A percentile compares a stretch with the other conserved stretches of the same genome.
phyloP scores from a whole-genome alignment of 1,140 invertebrate species.

The Ceratosolen fusciceps region DNA sequence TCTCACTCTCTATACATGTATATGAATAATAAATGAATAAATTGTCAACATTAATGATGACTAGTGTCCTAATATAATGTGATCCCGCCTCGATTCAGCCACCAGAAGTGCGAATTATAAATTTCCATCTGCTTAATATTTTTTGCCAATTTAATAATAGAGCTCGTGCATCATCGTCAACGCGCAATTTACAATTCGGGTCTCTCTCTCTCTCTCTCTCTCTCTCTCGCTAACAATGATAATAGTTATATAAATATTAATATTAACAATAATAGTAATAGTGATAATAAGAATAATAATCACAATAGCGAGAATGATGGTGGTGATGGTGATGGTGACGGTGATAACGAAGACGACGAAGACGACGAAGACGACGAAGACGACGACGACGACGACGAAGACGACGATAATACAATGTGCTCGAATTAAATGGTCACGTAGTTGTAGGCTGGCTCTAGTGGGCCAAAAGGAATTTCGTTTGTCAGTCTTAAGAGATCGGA shows the following conservation, averaged over 20 bases:
- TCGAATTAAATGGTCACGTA: conserved; percentile 2
- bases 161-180: background rate
- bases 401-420: background rate
- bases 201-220: too few relatives aligned
- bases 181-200: background rate
- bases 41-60: background rate
- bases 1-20: too few relatives aligned
- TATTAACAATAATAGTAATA: too few relatives aligned
- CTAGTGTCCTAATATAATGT: background rate
- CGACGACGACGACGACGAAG: too few relatives aligned
- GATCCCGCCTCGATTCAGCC: background rate
- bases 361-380: too few relatives aligned
- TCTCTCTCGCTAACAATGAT: too few relatives aligned
- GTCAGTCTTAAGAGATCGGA: background rate
- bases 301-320: too few relatives aligned
- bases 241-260: too few relatives aligned
- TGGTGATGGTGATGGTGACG: too few relatives aligned
- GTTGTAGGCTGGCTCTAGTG: conserved; percentile 6
- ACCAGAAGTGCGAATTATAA: background rate
- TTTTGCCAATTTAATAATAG: background rate
- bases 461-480: conserved; percentile 6
- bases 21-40: conserved; percentile 23
- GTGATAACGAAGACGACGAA: too few relatives aligned
- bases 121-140: background rate
- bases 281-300: too few relatives aligned